Evolutionary conservation across 2,113 vertebrate genomes (phyloP).

Genomic region (Xyliphius kryptos): DNA sequence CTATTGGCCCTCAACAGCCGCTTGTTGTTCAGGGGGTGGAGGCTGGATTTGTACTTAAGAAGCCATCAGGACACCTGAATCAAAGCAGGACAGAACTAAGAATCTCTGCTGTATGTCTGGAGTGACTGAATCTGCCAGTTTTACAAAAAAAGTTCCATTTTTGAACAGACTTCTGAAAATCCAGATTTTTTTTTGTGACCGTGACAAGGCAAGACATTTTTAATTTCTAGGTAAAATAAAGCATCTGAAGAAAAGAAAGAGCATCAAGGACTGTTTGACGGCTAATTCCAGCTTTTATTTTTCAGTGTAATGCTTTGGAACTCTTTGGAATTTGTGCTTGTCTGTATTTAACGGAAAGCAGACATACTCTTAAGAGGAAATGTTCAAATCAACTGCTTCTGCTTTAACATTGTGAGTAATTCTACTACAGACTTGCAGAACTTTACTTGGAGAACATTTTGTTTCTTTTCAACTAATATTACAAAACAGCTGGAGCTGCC

Average conservation of each 20-base stretch:
- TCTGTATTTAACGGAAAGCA: too few species aligned
- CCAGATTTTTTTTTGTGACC: background rate
- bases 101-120: background rate
- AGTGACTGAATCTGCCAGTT: background rate
- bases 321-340: too few species aligned
- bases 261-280: background rate
- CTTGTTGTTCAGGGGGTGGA: conserved; percentile 25
- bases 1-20: conserved; percentile 44
- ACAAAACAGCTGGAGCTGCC: too few species aligned
- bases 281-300: background rate
- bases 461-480: too few species aligned
- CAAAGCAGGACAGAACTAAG: conserved; percentile 39
- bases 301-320: background rate
- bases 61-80: conserved; percentile 45
- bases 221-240: too few species aligned
- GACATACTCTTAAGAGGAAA: too few species aligned
- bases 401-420: too few species aligned
- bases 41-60: conserved; percentile 30
- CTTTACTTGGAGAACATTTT: too few species aligned
- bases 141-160: background rate
- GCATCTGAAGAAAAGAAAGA: background rate
- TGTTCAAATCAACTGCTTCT: too few species aligned
- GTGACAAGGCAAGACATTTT: background rate
- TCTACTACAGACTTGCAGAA: too few species aligned
- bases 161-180: background rate